phyloP scores from a whole-genome alignment of 1,140 invertebrate genomes.

The Aphaenogaster rudis region DNA sequence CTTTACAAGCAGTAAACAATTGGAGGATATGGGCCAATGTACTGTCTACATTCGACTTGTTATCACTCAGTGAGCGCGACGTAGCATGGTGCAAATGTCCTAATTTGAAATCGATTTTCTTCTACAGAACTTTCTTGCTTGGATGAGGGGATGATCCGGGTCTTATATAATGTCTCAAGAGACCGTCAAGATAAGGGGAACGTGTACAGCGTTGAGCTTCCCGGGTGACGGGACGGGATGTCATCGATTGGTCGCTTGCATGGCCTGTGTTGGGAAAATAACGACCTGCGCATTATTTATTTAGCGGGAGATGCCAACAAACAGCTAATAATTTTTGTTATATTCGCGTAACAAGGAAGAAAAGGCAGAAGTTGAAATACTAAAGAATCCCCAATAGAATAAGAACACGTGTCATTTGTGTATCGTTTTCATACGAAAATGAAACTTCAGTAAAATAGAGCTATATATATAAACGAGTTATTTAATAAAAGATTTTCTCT shows the following conservation, averaged over 20 bases:
- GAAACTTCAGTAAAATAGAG: background rate
- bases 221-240: constrained; percentile 58
- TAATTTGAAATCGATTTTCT: constrained; percentile 58
- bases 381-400: constrained; percentile 46
- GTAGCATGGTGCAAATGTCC: constrained; percentile 19
- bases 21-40: background rate
- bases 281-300: constrained; percentile 78
- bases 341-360: constrained; percentile 24
- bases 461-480: constrained; percentile 14
- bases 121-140: constrained; percentile 57
- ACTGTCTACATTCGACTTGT: background rate
- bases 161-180: constrained; percentile 25
- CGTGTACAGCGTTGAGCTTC: constrained; percentile 26
- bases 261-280: constrained; percentile 56
- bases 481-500: constrained; percentile 15
- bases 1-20: background rate
- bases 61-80: background rate
- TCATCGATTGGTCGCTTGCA: constrained; percentile 73
- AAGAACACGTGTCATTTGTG: constrained; percentile 12
- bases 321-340: constrained; percentile 66
- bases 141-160: constrained; percentile 28
- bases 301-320: constrained; percentile 71
- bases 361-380: background rate
- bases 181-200: constrained; percentile 56
- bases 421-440: constrained; percentile 9